These are phyloP conservation scores for Drepana arcuata DNA, from an alignment of 1,140 invertebrate genomes.

Conservation along the genomic window DNA sequence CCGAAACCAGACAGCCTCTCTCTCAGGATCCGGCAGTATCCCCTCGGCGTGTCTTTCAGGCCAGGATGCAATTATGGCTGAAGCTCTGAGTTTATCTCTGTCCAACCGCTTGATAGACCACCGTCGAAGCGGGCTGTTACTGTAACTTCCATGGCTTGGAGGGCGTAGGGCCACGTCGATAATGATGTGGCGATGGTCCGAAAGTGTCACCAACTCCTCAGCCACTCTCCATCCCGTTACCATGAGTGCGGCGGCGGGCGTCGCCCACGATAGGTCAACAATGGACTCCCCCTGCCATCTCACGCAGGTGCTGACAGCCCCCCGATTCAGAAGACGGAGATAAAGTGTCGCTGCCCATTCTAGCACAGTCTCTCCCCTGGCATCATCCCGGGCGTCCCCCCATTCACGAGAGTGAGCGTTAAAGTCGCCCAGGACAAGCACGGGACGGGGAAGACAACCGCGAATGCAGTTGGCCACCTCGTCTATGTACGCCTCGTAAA, in stretches of 20 bases:
- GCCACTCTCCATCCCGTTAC: conserved; percentile 22
- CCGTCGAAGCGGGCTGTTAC: background rate
- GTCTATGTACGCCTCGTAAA: conserved; percentile 7
- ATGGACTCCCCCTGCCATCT: conserved; percentile 23
- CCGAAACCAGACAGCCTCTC: conserved; percentile 5
- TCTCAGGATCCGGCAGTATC: conserved; percentile 1
- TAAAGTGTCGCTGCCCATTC: conserved; percentile 18
- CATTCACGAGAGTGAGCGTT: conserved; percentile 15
- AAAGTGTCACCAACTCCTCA: conserved; percentile 24
- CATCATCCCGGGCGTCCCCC: conserved; percentile 5
- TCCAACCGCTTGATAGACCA: conserved; percentile 5
- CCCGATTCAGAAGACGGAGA: conserved; percentile 18
- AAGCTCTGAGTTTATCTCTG: conserved; percentile 2
- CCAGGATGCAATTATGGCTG: conserved; percentile 4
- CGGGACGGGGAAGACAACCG: conserved; percentile 4
- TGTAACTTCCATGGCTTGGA: background rate
- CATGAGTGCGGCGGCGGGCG: conserved; percentile 4
- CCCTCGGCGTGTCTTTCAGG: background rate
- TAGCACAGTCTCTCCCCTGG: conserved; percentile 1
- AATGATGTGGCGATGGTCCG: conserved; percentile 33
- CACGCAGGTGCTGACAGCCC: conserved; percentile 20
- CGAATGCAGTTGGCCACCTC: conserved; percentile 3
- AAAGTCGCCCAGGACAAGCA: conserved; percentile 15
- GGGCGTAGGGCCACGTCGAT: conserved; percentile 2
- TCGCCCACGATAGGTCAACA: conserved; percentile 27